Evolutionary conservation across 2,888 invertebrate genomes (phyloP).

Genomic region (Morpho deidamia): DNA sequence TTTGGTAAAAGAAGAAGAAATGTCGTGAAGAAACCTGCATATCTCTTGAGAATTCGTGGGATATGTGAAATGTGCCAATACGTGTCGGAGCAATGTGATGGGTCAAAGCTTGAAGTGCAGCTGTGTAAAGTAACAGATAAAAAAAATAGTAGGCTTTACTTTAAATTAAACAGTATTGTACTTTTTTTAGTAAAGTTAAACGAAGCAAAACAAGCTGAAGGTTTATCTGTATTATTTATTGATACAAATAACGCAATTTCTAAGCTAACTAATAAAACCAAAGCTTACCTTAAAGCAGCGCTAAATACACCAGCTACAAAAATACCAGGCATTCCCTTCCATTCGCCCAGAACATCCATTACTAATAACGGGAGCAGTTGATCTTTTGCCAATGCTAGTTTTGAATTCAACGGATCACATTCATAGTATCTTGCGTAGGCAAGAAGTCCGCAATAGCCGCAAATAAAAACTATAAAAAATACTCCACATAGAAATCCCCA

Average conservation of each 20-base stretch:
- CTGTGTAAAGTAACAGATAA: no score
- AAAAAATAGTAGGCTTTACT: no score
- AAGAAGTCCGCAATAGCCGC: slow-evolving; percentile 85
- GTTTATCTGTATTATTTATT: no score
- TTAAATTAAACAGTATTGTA: no score
- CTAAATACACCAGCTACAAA: slow-evolving; percentile 95
- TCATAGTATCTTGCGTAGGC: slow-evolving; percentile 85
- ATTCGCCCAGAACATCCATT: slow-evolving; percentile 88
- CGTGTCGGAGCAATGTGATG: no score
- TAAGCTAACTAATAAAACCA: not conserved
- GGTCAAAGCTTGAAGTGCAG: no score
- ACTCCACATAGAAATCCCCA: slow-evolving; percentile 84
- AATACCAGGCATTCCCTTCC: slow-evolving; percentile 90
- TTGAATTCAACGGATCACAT: slow-evolving; percentile 85
- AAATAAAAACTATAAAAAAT: slow-evolving; percentile 80
- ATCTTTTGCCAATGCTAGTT: slow-evolving; percentile 85
- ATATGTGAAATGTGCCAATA: not conserved
- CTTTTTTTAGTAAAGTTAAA: no score
- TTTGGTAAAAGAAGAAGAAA: no score
- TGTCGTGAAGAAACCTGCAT: no score
- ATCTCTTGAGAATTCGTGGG: no score
- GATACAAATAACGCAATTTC: no score
- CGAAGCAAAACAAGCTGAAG: no score
- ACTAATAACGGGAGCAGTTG: slow-evolving; percentile 90
- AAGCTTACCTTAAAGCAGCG: slow-evolving; percentile 86